phyloP scores from a whole-genome alignment of 2,113 vertebrate species.

The Centropus unirufus region DNA sequence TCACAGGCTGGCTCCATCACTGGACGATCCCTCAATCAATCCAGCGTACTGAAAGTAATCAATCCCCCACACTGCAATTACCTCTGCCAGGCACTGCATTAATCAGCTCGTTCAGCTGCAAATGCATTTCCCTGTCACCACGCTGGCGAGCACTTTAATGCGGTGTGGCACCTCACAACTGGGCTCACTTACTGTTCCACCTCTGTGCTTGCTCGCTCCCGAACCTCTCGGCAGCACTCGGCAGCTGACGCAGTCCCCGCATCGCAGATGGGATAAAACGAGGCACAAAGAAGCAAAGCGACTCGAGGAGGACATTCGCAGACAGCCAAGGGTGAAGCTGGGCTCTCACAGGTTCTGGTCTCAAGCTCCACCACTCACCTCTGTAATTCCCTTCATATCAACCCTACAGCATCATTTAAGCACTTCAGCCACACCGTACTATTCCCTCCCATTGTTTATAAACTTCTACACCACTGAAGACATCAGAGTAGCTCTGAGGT shows the following conservation, averaged over 20 bases:
- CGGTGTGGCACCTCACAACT: fast-evolving
- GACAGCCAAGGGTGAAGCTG: neutral
- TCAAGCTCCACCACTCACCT: neutral
- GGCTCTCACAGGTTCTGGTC: neutral
- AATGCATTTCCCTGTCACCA: neutral
- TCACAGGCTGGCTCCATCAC: neutral
- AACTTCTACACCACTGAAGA: neutral
- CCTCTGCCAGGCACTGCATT: neutral
- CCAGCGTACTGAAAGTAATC: neutral
- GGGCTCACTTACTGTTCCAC: neutral
- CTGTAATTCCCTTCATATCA: neutral
- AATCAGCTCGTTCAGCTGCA: neutral
- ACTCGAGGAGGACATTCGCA: neutral
- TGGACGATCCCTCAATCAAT: neutral
- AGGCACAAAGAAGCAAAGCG: neutral
- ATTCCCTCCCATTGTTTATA: neutral
- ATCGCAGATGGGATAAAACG: neutral
- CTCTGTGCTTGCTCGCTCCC: neutral
- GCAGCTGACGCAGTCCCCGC: neutral
- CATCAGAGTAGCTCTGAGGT: neutral
- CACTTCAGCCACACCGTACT: neutral
- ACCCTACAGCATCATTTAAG: neutral
- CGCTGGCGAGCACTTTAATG: fast-evolving
- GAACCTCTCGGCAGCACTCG: fast-evolving
- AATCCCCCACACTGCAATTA: neutral